Evolutionary conservation across 2,888 invertebrate species (phyloP), one percentile per base, ranked within the genome.

Genomic region (Boloria euphrosyne): DNA sequence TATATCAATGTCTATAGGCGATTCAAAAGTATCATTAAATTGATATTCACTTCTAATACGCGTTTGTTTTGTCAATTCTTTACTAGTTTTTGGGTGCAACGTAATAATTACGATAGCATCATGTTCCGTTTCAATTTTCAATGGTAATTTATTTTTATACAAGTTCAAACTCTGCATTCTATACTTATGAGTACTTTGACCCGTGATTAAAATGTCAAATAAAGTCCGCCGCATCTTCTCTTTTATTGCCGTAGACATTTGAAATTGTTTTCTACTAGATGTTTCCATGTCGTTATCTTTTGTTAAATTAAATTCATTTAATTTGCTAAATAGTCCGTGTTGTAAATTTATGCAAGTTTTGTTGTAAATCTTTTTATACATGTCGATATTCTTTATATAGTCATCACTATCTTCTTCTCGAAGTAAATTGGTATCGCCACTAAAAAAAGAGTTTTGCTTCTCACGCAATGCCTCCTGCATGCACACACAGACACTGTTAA

Each of bases 401-500:
- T 13, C 63, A 73, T 62, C 67, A 4, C 75, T 69, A 43, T 81
- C 70, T 14, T 72, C 72, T 13, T 22, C n/a, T 43, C 74, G 67
- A 46, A 80, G 53, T 13, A 71, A 65, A 61, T 80, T 79, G 0
- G 68, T 73, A 13, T 76, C 75, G 62, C 70, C 73, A n/a, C 75
- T 67, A 10, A 78, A 69, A 46, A 54, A 44, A 22, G 66, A 68
- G 13, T 71, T 74, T 74, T 82, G 75, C 66, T 83, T 84, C 4
- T 71, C 75, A 46, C 72, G 75, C 14, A 87, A 73, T 2, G 82
- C 82, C 67, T 86, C 82, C 13, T 77, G 78, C 83, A 91, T 86
- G 71, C 90, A 90, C 47, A 73, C 69, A 75, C 91, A 90, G 50
- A 90, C 74, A 74, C 83, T 84, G 66, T 81, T 80, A n/a, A 91